Evolutionary conservation across 64 coral and sea anemone species (phyloP).

Genomic region (Platygyra sinensis): DNA sequence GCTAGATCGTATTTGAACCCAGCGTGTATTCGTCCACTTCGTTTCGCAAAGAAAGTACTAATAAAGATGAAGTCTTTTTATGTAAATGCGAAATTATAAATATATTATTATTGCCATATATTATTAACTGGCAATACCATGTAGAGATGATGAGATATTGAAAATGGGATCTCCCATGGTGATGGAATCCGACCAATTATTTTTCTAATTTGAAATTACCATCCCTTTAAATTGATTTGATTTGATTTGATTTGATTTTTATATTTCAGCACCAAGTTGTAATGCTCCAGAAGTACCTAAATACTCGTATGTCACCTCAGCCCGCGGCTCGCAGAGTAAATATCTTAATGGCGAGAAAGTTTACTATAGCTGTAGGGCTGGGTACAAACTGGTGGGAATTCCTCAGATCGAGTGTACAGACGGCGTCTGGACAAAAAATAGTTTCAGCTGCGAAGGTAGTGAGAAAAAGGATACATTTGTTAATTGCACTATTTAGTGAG

Average conservation of each 20-base stretch:
- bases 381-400: constrained; percentile 63
- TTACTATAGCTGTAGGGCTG: constrained; percentile 50
- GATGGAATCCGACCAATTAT: too few relatives aligned
- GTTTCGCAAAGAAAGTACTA: too few relatives aligned
- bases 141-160: too few relatives aligned
- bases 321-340: constrained; percentile 47
- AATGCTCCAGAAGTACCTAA: constrained; percentile 34
- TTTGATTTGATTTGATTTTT: neutral
- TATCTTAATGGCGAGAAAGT: constrained; percentile 57
- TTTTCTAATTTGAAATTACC: too few relatives aligned
- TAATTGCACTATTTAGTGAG: too few relatives aligned
- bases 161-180: too few relatives aligned
- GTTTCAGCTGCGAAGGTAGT: constrained; percentile 54
- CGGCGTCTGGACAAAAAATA: constrained; percentile 27
- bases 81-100: too few relatives aligned
- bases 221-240: neutral
- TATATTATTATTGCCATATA: too few relatives aligned
- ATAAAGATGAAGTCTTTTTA: too few relatives aligned
- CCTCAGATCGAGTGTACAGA: constrained; percentile 47
- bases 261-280: constrained; percentile 64
- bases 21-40: too few relatives aligned
- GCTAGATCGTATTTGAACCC: too few relatives aligned
- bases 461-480: neutral
- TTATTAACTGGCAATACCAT: too few relatives aligned
- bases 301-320: constrained; percentile 54